Evolutionary conservation across 2,113 vertebrate genomes (phyloP), one percentile per base, ranked within the genome.

Genomic region (Tapirus terrestris): DNA sequence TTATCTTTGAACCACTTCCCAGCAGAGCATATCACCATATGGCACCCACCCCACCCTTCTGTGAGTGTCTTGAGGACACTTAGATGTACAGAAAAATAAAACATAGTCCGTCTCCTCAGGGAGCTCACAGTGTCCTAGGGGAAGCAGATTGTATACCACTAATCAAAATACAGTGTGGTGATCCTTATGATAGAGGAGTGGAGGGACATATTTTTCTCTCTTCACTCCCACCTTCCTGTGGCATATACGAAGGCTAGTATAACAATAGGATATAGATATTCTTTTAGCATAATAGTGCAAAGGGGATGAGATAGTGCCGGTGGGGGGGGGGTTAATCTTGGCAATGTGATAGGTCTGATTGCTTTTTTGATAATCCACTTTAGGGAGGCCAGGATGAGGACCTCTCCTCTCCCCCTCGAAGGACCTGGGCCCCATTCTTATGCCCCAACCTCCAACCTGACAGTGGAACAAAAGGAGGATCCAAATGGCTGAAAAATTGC

Each of bases 1-100:
- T 88, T 95, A 96, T 77, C 67, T 92, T 92, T 91, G 67, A 79
- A 2, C 53, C 25, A 43, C 92, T 48, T 77, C 92, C 72, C 76
- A 91, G 51, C n/a, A 23, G 43, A 92, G 51, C 93, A 61, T 72
- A 60, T 72, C 84, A 63, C 56, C 85, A 65, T 67, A 77, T 68
- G 95, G 81, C 29, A 76, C 56, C 39, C 25, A 27, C 53, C 77
- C 72, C 39, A 31, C 31, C 58, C 68, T 45, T 83, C 76, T 20
- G 27, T 12, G 81, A 85, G 25, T 58, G 76, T 77, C 86, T 60
- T 3, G 23, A 91, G 89, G 94, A 91, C 20, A n/a, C 56, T 58
- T 36, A 70, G 84, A 82, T 65, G 36, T 72, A 60, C 5, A 58
- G 65, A 94, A 92, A 75, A 94, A 43, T 48, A 79, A 92, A 84